Evolutionary conservation across 2,888 invertebrate genomes (phyloP), one percentile per base, ranked within the genome.

Genomic region (Drosophila demipolita): DNA sequence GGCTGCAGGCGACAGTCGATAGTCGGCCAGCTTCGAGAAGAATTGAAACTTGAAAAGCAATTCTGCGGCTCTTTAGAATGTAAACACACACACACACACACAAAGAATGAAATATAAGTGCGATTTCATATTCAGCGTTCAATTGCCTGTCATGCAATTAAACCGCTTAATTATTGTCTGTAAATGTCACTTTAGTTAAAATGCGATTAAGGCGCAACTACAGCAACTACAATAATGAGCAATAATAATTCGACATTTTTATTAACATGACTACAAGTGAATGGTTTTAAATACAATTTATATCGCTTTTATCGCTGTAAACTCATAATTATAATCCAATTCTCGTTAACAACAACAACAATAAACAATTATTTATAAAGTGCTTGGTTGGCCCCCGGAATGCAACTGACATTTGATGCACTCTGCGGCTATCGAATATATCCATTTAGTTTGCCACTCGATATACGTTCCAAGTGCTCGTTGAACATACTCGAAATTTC

Each of bases 241-340:
- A 75, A 83, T 86, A 83, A 88, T 55, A 55, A 76, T 83, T 60
- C 67, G 66, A 65, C 62, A 69, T 66, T 67, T 80, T 82, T 80
- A 82, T 82, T 50, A 54, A 70, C 58, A 45, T 52, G 78, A 80
- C 80, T 87, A 74, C 75, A 80, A 87, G 33, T 48, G 40, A 62
- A 67, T 66, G 79, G 60, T 71, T 79, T 86, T 89, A 78, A 86
- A 85, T 87, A 67, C 70, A 50, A 76, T 72, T 82, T 89, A 84
- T 77, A 89, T 87, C 72, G 89, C 70, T 82, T 87, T 87, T 74
- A 87, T 87, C 77, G 89, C 77, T 87, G 80, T 82, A 66, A 79
- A 81, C 71, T 83, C 89, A 89, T 89, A 84, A 84, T 89, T 87
- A 84, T 82, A 79, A 76, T 63, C 71, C 64, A 78, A 87, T 85